Conservation (phyloP, 1,140 invertebrate genomes). For the Pollicipes pollicipes region DNA sequence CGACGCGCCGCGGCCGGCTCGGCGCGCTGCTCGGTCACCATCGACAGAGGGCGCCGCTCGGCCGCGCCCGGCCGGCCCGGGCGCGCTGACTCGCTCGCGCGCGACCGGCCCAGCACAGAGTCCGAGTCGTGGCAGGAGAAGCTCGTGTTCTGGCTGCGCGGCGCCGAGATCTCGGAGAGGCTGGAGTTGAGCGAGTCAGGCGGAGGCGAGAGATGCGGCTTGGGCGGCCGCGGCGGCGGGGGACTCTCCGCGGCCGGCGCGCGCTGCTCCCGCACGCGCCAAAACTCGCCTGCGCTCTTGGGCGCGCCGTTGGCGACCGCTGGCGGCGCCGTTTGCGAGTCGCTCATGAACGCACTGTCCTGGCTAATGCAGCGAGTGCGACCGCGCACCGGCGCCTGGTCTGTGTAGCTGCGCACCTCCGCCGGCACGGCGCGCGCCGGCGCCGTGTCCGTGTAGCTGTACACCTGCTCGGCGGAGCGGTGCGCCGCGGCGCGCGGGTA, state of each 20-base stretch:
- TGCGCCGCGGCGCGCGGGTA: neutral
- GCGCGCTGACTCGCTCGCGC: conserved; percentile 33
- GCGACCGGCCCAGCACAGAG: conserved; percentile 24
- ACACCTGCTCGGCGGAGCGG: neutral
- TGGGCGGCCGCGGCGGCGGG: too few relatives aligned
- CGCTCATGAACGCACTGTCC: conserved; percentile 2
- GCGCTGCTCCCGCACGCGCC: neutral
- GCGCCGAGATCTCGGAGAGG: neutral
- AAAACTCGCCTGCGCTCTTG: neutral
- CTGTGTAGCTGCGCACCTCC: neutral
- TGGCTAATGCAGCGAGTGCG: neutral
- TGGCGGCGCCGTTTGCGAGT: neutral
- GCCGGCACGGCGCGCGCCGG: neutral
- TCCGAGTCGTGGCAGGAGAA: neutral
- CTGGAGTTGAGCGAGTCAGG: neutral
- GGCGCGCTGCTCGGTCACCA: conserved; percentile 47
- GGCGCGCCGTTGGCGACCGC: neutral
- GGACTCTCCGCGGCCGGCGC: neutral
- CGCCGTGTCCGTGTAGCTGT: neutral
- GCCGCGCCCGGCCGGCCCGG: too few relatives aligned
- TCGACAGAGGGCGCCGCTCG: conserved; percentile 58
- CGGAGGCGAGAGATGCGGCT: neutral
- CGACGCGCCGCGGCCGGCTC: conserved; percentile 31
- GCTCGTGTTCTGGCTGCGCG: neutral
- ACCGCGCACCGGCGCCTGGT: neutral